Conservation (phyloP, 2,888 invertebrate genomes). For the Spicauda simplicius region DNA sequence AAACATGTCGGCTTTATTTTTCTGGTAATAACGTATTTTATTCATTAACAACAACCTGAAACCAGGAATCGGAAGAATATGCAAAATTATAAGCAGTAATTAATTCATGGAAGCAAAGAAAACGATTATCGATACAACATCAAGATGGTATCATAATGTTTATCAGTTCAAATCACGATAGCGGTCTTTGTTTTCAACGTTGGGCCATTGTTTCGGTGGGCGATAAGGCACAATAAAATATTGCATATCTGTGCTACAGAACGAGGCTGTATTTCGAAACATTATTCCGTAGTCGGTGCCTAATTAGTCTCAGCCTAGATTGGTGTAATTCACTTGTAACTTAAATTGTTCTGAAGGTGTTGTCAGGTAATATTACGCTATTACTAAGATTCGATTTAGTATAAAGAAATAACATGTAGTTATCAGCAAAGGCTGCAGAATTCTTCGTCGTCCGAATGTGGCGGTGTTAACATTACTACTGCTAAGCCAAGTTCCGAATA, state of each 20-base stretch:
- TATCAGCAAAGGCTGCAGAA: no score
- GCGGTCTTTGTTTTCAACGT: conserved; percentile 62
- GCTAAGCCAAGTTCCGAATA: no score
- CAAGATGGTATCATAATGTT: conserved; percentile 42
- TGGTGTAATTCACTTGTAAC: not conserved
- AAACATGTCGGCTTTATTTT: no score
- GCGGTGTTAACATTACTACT: no score
- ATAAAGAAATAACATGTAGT: no score
- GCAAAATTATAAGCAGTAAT: not conserved
- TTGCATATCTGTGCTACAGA: conserved; percentile 55
- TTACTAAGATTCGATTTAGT: no score
- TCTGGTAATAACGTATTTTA: no score
- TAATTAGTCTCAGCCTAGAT: conserved; percentile 17
- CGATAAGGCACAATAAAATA: conserved; percentile 64
- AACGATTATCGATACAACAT: conserved; percentile 1
- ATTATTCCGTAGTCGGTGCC: conserved; percentile 23
- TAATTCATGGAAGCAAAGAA: not conserved
- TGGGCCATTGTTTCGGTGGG: conserved; percentile 60
- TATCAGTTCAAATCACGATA: conserved; percentile 63
- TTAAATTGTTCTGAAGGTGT: no score
- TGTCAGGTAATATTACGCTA: no score
- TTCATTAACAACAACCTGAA: no score
- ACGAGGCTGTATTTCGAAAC: conserved; percentile 49
- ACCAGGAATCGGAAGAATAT: no score
- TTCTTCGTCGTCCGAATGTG: no score